Evolutionary conservation across 2,113 vertebrate genomes (phyloP), one percentile per base, ranked within the genome.

Genomic region (Onychostruthus taczanowskii): DNA sequence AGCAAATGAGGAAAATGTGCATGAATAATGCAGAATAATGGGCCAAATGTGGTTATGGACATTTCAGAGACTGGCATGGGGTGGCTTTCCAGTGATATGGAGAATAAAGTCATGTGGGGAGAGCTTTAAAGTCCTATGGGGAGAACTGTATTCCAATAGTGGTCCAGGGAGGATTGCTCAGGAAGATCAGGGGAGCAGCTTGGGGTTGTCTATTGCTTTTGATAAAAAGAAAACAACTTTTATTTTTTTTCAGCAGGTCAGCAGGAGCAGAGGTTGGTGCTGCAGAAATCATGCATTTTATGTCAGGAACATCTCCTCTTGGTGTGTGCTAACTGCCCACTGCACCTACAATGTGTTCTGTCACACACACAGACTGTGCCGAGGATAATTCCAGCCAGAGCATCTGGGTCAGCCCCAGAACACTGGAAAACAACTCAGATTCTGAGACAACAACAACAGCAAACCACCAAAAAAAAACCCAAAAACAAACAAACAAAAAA

Each of bases 321-420:
- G 16, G 16, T 3, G 2, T 3, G 11, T 11, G 7, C 7, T 21
- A 6, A 14, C 12, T 9, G 2, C 3, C 24, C 61, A 23, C 14
- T 55, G 20, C 4, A 13, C 18, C 31, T 18, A 2, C 2, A 3
- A 15, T 3, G 10, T 6, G 3, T 62, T 72, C 43, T 55, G 24
- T 4, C 18, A 7, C 23, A 7, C 12, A 24, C 16, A 7, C 5
- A 6, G 41, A 15, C 3, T 46, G 12, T 1, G 31, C 41, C 16
- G 27, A 35, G 5, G 3, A 35, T 4, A 63, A 41, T 7, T 33
- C 26, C 21, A 69, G 8, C 8, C 47, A 50, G 7, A 8, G 6
- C 3, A 1, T 8, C n/a, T 0, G 6, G 3, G 4, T 24, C 19
- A 72, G 7, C 6, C 12, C 5, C 27, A 53, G 10, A 77, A 84